These are phyloP conservation scores for Microplitis mediator DNA, from an alignment of 1,140 invertebrate genomes.

Conservation along the genomic window DNA sequence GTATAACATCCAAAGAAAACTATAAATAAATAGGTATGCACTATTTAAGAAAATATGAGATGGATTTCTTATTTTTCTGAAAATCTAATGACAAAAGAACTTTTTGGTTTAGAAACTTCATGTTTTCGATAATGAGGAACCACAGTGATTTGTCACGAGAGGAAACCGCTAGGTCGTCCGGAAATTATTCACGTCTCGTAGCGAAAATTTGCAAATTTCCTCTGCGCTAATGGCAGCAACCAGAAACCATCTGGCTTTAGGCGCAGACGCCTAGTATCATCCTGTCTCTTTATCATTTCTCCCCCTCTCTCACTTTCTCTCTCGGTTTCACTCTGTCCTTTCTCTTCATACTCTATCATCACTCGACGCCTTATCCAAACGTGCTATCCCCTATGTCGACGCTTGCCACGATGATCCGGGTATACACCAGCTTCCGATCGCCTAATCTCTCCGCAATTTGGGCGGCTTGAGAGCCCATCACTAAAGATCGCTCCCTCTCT, in stretches of 20 bases:
- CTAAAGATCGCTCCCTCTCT: constrained; percentile 9
- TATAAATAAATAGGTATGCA: background rate
- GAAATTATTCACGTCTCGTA: constrained; percentile 57
- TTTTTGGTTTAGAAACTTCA: background rate
- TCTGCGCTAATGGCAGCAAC: constrained; percentile 5
- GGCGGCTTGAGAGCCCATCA: constrained; percentile 51
- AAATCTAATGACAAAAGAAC: background rate
- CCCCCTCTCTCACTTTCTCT: background rate
- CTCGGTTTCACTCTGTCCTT: background rate
- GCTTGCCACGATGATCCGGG: constrained; percentile 34
- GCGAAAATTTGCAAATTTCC: constrained; percentile 60
- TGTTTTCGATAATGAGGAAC: constrained; percentile 51
- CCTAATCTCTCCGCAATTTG: constrained; percentile 59
- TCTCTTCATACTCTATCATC: constrained; percentile 18
- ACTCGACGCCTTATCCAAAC: constrained; percentile 31
- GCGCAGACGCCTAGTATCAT: constrained; percentile 16
- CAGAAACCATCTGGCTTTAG: constrained; percentile 21
- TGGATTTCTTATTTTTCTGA: background rate
- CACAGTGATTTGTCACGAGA: constrained; percentile 58
- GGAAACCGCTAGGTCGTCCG: constrained; percentile 54
- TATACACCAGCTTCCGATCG: constrained; percentile 47
- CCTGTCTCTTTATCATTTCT: background rate
- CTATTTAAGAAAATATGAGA: background rate
- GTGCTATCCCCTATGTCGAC: constrained; percentile 22
- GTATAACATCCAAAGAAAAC: too few relatives aligned